Base-by-base conservation (phyloP, 2,888 invertebrate genomes). In the Drosophila lutescens region DNA sequence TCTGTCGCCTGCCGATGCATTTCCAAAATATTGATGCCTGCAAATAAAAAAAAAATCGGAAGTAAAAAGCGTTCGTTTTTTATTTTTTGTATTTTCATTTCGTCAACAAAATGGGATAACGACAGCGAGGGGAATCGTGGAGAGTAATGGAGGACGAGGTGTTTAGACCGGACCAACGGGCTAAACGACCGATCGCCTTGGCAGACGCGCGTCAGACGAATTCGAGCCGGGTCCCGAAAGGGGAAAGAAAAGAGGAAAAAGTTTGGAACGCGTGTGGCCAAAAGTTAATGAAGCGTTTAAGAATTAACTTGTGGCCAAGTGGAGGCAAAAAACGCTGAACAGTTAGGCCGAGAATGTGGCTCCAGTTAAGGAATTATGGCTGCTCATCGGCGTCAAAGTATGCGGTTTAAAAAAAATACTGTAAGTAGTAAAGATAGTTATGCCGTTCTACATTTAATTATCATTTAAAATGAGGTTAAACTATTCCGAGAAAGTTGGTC, bases 231-330 rank as follows among this genome's bases (percentile, higher is more conserved):
- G 58, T 40, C 51, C 32, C 54, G 8, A 54, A 69, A 47, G 71
- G 70, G 47, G 55, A 51, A 63, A 47, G 30, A 36, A 54, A 69
- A 55, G 63, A 43, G 67, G 50, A 59, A 79, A 77, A 76, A 76
- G 41, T 30, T 38, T 47, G 51, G 79, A 83, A 80, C 90, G 90
- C 91, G 91, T 90, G 91, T 90, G 90, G 90, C 80, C 91, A 84
- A 86, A 77, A 84, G 61, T 66, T 86, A 91, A 89, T 89, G 85
- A 90, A 91, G 91, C 87, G 90, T 89, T 87, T 79, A 87, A 79
- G 81, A 84, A 69, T 77, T 58, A 77, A 75, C 89, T 76, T 89
- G 68, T 70, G 80, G 70, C 63, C 80, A 56, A 72, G 34, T 38
- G 49, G 32, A 54, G 51, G 78, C 60, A 49, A 62, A 74, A 73